These are phyloP conservation scores for Donacobius atricapilla DNA, from an alignment of 2,113 vertebrate genomes.

Conservation along the genomic window DNA sequence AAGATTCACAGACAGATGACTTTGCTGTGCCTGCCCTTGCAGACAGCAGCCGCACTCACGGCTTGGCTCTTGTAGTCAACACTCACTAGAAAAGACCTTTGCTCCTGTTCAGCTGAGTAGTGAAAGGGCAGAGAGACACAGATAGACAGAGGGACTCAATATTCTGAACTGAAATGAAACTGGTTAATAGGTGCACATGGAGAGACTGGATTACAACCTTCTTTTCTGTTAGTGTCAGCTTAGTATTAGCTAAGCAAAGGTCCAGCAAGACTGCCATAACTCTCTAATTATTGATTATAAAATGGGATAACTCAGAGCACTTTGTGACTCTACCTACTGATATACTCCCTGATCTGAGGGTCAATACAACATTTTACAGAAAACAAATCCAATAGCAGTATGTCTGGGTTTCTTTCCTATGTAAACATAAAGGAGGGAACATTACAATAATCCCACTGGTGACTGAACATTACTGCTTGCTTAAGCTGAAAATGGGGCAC, in stretches of 20 bases:
- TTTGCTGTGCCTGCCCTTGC: not conserved
- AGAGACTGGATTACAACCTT: not conserved
- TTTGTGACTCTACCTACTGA: not conserved
- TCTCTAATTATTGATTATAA: not conserved
- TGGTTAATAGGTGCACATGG: not conserved
- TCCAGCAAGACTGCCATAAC: not conserved
- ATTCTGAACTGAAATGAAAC: not conserved
- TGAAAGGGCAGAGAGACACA: not conserved
- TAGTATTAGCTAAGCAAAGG: not conserved
- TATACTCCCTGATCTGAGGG: not conserved
- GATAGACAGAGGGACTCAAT: not conserved
- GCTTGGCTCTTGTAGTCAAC: not conserved
- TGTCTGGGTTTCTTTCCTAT: not conserved
- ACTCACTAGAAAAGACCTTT: not conserved
- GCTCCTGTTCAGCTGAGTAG: not conserved
- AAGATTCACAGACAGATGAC: not conserved
- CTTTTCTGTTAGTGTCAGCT: not conserved
- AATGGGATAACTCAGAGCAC: not conserved
- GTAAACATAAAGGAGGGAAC: not conserved
- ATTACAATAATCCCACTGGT: not conserved
- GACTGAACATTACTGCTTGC: not conserved
- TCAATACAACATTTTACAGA: not conserved
- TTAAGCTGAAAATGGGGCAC: not conserved
- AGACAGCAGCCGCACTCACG: accelerated
- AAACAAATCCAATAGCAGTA: not conserved